These are phyloP conservation scores for Scomber scombrus DNA, from an alignment of 2,113 vertebrate species.

Conservation along the genomic window DNA sequence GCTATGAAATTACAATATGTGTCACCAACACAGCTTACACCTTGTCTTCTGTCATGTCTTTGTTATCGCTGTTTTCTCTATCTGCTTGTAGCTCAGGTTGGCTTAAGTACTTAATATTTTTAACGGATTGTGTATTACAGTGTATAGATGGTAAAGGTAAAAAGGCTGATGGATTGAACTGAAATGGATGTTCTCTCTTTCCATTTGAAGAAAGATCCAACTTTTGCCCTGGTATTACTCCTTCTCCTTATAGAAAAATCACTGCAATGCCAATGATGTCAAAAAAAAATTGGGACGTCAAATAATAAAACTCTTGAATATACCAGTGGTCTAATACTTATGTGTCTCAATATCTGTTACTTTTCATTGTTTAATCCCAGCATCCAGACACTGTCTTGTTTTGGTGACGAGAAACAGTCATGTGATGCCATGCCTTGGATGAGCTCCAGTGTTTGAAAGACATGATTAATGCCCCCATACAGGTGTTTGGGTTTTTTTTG, in stretches of 20 bases:
- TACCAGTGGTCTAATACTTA: conserved; percentile 38
- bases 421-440: not conserved
- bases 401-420: not conserved
- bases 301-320: conserved; percentile 85
- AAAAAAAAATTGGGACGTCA: conserved; percentile 79
- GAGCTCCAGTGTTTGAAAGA: not conserved
- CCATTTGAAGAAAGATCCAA: conserved; percentile 72
- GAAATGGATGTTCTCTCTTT: conserved; percentile 69
- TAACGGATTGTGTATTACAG: conserved; percentile 91
- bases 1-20: conserved; percentile 60
- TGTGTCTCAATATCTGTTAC: conserved; percentile 29
- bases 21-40: conserved; percentile 66
- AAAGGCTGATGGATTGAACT: conserved; percentile 58
- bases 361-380: not conserved
- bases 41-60: conserved; percentile 67
- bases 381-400: not conserved
- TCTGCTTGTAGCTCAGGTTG: conserved; percentile 84
- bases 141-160: conserved; percentile 76
- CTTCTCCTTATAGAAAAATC: conserved; percentile 72
- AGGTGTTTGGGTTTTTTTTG: not conserved
- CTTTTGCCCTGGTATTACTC: conserved; percentile 75
- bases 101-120: conserved; percentile 92
- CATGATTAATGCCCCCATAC: not conserved
- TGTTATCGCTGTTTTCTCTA: conserved; percentile 66
- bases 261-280: conserved; percentile 79